Percentiles rank a stretch among this genome's conserved stretches.
These are phyloP conservation scores for Elephas maximus DNA, from an alignment of 2,113 vertebrate genomes.

Conservation along the genomic window DNA sequence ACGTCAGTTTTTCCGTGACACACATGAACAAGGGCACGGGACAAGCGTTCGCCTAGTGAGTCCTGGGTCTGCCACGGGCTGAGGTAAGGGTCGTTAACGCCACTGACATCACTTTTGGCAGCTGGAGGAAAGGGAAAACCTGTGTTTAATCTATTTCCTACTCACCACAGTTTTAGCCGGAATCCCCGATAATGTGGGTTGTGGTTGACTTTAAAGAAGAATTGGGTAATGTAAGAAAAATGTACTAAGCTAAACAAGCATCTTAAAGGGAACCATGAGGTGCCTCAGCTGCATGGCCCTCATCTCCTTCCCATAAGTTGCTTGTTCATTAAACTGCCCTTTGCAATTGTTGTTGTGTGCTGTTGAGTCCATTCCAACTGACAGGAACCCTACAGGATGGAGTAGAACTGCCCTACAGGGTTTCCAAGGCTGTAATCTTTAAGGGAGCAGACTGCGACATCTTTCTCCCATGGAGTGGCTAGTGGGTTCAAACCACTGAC, in stretches of 20 bases:
- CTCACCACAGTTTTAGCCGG: conserved; percentile 87
- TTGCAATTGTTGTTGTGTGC: neutral
- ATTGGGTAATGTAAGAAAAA: conserved; percentile 86
- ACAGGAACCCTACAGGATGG: neutral
- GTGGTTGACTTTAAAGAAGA: conserved; percentile 89
- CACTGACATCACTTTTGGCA: conserved; percentile 91
- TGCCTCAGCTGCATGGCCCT: conserved; percentile 71
- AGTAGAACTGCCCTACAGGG: neutral
- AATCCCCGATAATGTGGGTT: conserved; percentile 87
- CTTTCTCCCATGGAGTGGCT: neutral
- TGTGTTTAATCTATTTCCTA: conserved; percentile 91
- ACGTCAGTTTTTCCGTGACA: conserved; percentile 87
- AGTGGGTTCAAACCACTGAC: neutral
- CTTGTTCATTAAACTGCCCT: neutral
- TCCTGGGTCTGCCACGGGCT: conserved; percentile 70
- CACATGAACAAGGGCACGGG: conserved; percentile 70
- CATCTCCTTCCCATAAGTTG: conserved; percentile 28
- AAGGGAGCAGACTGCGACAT: neutral
- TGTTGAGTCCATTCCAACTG: neutral
- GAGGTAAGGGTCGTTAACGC: conserved; percentile 88
- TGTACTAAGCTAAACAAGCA: conserved; percentile 80
- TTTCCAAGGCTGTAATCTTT: neutral
- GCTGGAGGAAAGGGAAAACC: conserved; percentile 89
- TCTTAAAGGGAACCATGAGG: conserved; percentile 78
- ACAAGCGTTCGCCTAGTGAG: conserved; percentile 70